These are phyloP conservation scores for Catharus minimus DNA, from an alignment of 2,113 vertebrate species.

Conservation along the genomic window DNA sequence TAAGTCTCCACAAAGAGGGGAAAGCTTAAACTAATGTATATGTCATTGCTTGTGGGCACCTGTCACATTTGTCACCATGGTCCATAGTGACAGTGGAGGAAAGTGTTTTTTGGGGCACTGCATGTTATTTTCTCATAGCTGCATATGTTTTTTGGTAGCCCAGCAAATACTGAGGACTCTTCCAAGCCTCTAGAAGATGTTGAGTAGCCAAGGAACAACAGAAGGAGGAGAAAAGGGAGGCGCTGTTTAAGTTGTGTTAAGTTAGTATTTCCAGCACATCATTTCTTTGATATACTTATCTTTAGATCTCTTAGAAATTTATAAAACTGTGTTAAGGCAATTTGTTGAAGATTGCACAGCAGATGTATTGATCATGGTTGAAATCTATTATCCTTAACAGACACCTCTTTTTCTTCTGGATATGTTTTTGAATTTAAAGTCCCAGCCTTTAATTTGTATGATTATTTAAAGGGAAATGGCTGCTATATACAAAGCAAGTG, in stretches of 20 bases:
- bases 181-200: background rate
- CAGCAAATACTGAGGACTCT: background rate
- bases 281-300: background rate
- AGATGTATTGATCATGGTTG: background rate
- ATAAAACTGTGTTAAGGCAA: background rate
- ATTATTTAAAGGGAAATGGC: background rate
- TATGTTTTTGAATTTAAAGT: background rate
- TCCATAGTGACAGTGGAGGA: background rate
- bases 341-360: background rate
- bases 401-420: background rate
- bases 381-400: background rate
- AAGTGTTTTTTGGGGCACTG: background rate
- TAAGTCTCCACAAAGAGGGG: background rate
- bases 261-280: background rate
- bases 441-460: background rate
- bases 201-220: background rate
- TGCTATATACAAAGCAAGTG: background rate
- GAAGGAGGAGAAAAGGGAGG: background rate
- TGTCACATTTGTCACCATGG: background rate
- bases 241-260: background rate
- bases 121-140: background rate
- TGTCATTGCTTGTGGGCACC: background rate
- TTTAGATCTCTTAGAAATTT: background rate
- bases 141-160: background rate
- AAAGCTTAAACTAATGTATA: background rate